These are phyloP conservation scores for Anorthoa munda DNA, from an alignment of 2,888 invertebrate genomes.

Conservation along the genomic window DNA sequence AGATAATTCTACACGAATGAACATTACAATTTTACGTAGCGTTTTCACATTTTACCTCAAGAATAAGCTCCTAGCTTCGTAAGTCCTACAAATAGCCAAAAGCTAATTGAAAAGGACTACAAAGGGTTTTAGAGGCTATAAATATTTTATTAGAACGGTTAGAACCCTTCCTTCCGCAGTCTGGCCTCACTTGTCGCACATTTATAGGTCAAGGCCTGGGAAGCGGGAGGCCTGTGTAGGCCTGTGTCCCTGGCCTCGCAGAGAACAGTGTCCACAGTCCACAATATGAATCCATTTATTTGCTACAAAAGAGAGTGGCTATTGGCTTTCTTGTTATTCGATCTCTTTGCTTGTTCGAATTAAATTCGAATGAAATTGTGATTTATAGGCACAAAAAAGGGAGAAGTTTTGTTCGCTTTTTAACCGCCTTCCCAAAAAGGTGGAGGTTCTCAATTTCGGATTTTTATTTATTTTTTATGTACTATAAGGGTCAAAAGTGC, in stretches of 20 bases:
- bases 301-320: slow-evolving; percentile 32
- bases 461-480: no score
- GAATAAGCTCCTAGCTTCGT: background rate
- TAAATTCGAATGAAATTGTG: slow-evolving; percentile 23
- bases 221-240: slow-evolving; percentile 27
- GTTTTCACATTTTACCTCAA: background rate
- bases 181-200: slow-evolving; percentile 43
- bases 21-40: background rate
- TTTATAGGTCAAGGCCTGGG: slow-evolving; percentile 63
- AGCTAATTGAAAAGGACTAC: slow-evolving; percentile 48
- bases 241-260: slow-evolving; percentile 61
- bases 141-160: slow-evolving; percentile 42
- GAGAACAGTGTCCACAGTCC: slow-evolving; percentile 36
- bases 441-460: no score
- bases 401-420: background rate
- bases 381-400: slow-evolving; percentile 3
- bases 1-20: slow-evolving; percentile 13
- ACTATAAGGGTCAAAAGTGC: no score
- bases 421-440: background rate
- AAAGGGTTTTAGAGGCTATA: slow-evolving; percentile 19
- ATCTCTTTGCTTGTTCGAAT: slow-evolving; percentile 33
- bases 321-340: slow-evolving; percentile 43
- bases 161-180: slow-evolving; percentile 48
- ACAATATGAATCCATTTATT: slow-evolving; percentile 53
- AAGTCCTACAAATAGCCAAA: slow-evolving; percentile 8